Evolutionary conservation across 1,140 invertebrate genomes (phyloP).

Genomic region (Euwallacea similis): DNA sequence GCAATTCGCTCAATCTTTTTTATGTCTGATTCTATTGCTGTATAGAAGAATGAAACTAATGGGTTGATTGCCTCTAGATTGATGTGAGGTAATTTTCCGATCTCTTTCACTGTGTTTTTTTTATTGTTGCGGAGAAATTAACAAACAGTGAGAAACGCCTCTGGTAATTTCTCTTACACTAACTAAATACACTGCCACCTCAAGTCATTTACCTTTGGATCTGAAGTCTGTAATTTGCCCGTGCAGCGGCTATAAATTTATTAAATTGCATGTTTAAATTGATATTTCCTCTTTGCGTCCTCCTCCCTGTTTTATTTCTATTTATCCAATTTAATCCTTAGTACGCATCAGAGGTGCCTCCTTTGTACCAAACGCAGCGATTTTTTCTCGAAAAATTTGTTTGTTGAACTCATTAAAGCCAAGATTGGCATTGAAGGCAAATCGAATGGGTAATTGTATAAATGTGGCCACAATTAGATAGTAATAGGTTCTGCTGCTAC

Average conservation of each 20-base stretch:
- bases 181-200: background rate
- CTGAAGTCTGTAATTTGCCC: background rate
- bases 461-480: constrained; percentile 37
- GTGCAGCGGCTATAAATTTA: constrained; percentile 8
- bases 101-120: background rate
- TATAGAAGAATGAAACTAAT: constrained; percentile 4
- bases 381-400: background rate
- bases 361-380: too few species aligned
- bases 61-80: constrained; percentile 15
- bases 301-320: constrained; percentile 14
- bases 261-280: constrained; percentile 22
- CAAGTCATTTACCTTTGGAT: constrained; percentile 16
- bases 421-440: constrained; percentile 37
- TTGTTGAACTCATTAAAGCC: background rate
- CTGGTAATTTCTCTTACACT: too few species aligned
- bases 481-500: constrained; percentile 20
- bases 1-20: constrained; percentile 14
- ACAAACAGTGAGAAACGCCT: too few species aligned
- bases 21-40: constrained; percentile 7
- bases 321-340: constrained; percentile 4
- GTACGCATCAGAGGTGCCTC: too few species aligned
- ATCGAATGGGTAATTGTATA: constrained; percentile 37
- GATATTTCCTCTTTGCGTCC: constrained; percentile 15
- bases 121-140: background rate
- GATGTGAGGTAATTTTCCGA: constrained; percentile 9